Base-by-base conservation (phyloP, 2,888 invertebrate species). In the Chrysomela aeneicollis region DNA sequence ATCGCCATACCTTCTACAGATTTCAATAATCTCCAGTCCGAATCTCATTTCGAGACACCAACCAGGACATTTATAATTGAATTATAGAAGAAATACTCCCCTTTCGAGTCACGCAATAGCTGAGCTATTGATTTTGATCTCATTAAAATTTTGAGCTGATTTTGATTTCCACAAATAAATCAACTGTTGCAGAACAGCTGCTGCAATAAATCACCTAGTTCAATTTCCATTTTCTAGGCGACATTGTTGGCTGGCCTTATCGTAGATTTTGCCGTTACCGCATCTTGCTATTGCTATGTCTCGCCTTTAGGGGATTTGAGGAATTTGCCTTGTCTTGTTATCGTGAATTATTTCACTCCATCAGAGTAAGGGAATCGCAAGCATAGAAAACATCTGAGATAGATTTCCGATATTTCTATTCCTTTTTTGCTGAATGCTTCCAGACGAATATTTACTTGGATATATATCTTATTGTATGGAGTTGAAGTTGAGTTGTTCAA, bases 271-370 rank as follows among this genome's bases (percentile, higher is more conserved):
- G 42, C 32, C 42, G 37, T 55, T 22, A 21, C 42, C 55, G 9
- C 55, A 55, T 37, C 19, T 22, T 21, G 55, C 21, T 18, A 42
- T 3, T 15, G 55, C 55, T 32, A 19, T 55, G 37, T 19, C 42
- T 22, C 37, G 21, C 15, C 32, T 42, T 42, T 55, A 42, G 55
- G 37, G 35, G 35, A 35, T 35, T 55, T 42, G 37, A 22, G 37
- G 55, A 42, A 55, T 55, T 55, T 22, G 55, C 37, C 42, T 55
- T 55, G 55, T 55, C 55, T 37, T 55, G 55, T 55, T 55, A 55
- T 55, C 55, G 42, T 55, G 22, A 55, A 55, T 55, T 55, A 55
- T 55, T 55, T 37, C 42, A 42, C 19, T 42, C 26, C 26, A 26
- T 15, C 19, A 55, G 21, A 42, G 22, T 30, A 42, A 55, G 42